Conservation (phyloP, 2,113 vertebrate genomes). For the Bambusicola thoracicus region DNA sequence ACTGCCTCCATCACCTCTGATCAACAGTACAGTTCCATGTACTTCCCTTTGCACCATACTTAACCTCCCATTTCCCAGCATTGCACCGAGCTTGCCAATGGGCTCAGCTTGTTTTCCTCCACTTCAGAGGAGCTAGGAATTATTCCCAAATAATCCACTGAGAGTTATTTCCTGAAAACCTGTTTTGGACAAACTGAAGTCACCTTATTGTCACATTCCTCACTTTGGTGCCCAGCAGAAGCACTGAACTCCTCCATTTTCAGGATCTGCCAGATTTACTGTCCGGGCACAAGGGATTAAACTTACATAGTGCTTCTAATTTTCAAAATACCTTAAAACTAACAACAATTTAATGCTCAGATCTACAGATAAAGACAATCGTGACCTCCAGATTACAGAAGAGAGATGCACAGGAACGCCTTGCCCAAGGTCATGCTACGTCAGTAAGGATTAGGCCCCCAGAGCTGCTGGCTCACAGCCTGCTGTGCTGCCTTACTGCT, state of each 20-base stretch:
- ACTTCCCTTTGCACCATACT: not conserved
- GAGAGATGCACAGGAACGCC: not conserved
- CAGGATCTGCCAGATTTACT: not conserved
- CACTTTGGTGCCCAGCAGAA: not conserved
- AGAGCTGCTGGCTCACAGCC: not conserved
- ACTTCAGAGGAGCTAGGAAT: not conserved
- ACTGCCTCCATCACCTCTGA: not conserved
- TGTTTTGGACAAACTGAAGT: not conserved
- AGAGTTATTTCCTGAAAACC: not conserved
- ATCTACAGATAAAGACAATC: not conserved
- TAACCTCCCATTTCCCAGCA: not conserved
- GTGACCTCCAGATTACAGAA: not conserved
- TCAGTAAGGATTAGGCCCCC: not conserved
- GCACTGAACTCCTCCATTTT: not conserved
- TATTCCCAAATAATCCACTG: not conserved
- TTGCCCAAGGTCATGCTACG: not conserved
- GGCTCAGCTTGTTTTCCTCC: not conserved
- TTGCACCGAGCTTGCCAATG: not conserved
- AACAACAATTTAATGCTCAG: not conserved
- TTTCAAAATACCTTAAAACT: not conserved
- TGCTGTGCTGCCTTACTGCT: slow-evolving; percentile 6
- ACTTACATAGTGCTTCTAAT: rapidly evolving
- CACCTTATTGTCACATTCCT: not conserved
- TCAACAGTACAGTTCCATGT: not conserved
- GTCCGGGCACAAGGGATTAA: not conserved